Percentiles rank a stretch among this genome's conserved stretches.
Evolutionary conservation across 2,888 invertebrate genomes (phyloP).

Genomic region (Lithophane ornitopus): DNA sequence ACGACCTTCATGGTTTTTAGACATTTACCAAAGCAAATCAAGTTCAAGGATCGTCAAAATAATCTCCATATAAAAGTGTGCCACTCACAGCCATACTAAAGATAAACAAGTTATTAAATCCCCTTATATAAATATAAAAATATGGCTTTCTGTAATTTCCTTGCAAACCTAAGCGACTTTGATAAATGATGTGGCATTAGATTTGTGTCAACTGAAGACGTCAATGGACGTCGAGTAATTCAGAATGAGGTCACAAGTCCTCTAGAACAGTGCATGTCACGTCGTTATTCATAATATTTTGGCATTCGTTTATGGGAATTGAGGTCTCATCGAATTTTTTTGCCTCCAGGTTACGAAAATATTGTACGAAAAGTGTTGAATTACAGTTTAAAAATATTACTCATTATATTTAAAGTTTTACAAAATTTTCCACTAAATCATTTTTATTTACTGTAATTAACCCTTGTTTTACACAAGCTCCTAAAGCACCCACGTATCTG

Average conservation of each 20-base stretch:
- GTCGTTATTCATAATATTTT: slow-evolving; percentile 31
- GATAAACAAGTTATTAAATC: slow-evolving; percentile 17
- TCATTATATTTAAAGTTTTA: slow-evolving; percentile 7
- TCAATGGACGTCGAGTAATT: slow-evolving; percentile 59
- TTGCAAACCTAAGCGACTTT: slow-evolving; percentile 54
- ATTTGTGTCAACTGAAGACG: slow-evolving; percentile 61
- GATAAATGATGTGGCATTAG: slow-evolving; percentile 62
- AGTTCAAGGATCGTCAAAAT: slow-evolving; percentile 19
- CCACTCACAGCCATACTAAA: background rate
- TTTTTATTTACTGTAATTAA: slow-evolving; percentile 58
- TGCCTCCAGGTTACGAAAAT: slow-evolving; percentile 12
- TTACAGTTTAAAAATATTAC: background rate
- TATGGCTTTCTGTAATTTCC: slow-evolving; percentile 60
- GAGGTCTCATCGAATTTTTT: slow-evolving; percentile 3
- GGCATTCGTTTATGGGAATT: slow-evolving; percentile 19
- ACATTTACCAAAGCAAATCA: background rate
- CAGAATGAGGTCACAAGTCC: slow-evolving; percentile 53
- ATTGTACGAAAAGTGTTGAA: background rate
- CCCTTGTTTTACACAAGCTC: slow-evolving; percentile 48
- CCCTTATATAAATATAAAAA: slow-evolving; percentile 23
- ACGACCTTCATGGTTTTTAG: background rate
- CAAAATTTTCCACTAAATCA: slow-evolving; percentile 16
- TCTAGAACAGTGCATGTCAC: slow-evolving; percentile 44
- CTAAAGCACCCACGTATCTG: slow-evolving; percentile 58
- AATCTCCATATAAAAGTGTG: background rate